Conservation (phyloP, 2,113 vertebrate species). For the Pristiophorus japonicus region DNA sequence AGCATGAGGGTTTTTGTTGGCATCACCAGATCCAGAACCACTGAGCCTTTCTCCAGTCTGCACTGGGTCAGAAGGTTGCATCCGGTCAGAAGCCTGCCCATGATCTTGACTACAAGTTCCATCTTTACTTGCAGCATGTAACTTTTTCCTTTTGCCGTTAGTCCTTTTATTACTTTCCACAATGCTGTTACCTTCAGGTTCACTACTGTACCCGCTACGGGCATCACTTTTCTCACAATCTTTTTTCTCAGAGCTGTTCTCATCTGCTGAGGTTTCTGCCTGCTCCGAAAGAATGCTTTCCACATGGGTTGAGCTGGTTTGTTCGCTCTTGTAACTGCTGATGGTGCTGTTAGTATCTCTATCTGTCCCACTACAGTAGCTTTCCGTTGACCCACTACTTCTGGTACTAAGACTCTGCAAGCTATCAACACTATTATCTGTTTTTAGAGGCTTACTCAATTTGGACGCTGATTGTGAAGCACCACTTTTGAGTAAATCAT, state of each 20-base stretch:
- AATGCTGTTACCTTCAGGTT: constrained; percentile 58
- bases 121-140: constrained; percentile 42
- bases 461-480: constrained; percentile 59
- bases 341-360: constrained; percentile 90
- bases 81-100: constrained; percentile 46
- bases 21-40: constrained; percentile 78
- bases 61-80: constrained; percentile 48
- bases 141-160: constrained; percentile 61
- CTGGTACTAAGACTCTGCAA: constrained; percentile 86
- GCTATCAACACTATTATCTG: constrained; percentile 84
- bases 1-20: constrained; percentile 94
- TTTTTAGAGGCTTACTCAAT: constrained; percentile 64
- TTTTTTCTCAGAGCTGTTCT: constrained; percentile 45
- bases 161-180: constrained; percentile 64
- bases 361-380: constrained; percentile 92
- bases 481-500: constrained; percentile 59
- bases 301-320: constrained; percentile 90
- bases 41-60: constrained; percentile 55
- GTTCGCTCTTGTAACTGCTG: constrained; percentile 93
- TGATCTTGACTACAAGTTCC: neutral
- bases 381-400: constrained; percentile 91
- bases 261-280: constrained; percentile 67
- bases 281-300: constrained; percentile 81
- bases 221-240: constrained; percentile 47
- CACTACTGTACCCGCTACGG: constrained; percentile 44